Percentiles rank a stretch among this genome's conserved stretches.
phyloP scores from a whole-genome alignment of 92 coral and sea anemone genomes.

The Parazoanthus atlanticus region DNA sequence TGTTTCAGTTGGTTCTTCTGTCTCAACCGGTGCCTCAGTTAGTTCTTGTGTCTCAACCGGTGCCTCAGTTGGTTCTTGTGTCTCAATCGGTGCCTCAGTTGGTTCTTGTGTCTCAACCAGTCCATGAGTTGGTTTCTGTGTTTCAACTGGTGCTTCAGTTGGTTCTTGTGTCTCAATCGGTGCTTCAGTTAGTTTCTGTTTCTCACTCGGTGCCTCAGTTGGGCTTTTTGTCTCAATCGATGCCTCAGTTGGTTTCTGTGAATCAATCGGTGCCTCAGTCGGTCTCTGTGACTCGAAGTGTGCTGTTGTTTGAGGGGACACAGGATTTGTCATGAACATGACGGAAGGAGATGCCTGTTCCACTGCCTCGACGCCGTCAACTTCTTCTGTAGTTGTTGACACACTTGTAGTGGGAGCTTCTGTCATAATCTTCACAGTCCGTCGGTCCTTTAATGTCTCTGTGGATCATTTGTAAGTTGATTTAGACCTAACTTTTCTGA shows the following conservation, averaged over 20 bases:
- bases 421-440: slow-evolving; percentile 33
- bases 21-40: not conserved
- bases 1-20: not conserved
- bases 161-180: not conserved
- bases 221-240: not conserved
- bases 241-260: not conserved
- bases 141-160: not conserved
- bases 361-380: slow-evolving; percentile 19
- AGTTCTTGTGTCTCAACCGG: not conserved
- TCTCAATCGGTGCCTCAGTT: not conserved
- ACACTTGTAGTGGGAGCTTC: slow-evolving; percentile 19
- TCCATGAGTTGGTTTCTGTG: not conserved
- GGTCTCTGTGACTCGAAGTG: not conserved
- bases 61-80: slow-evolving; percentile 2
- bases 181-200: not conserved
- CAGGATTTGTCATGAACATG: not conserved
- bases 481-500: not conserved
- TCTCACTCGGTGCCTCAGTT: not conserved
- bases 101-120: not conserved
- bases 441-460: slow-evolving; percentile 14
- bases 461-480: slow-evolving; percentile 3
- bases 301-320: not conserved
- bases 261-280: not conserved
- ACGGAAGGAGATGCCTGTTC: slow-evolving; percentile 32
- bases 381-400: not conserved